These are phyloP conservation scores for Tinamus guttatus DNA, from an alignment of 2,113 vertebrate species.

Conservation along the genomic window DNA sequence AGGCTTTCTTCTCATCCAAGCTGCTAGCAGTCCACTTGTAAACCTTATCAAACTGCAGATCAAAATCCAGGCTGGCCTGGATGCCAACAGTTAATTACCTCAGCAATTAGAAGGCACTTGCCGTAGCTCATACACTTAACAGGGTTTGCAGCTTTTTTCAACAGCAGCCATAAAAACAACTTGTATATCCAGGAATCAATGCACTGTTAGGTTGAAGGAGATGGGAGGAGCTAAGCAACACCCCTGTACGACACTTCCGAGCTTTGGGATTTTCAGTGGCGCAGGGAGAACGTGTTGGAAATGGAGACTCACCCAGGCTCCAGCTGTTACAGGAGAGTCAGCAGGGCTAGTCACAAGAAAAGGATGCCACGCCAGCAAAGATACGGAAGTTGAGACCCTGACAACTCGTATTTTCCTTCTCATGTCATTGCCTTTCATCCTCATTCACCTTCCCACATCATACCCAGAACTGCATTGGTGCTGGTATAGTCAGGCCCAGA, in stretches of 20 bases:
- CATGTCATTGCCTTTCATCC: not conserved
- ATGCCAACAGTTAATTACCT: not conserved
- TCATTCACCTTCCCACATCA: not conserved
- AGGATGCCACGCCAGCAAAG: too few species aligned
- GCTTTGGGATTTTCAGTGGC: not conserved
- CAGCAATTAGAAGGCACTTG: not conserved
- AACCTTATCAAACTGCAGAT: slow-evolving; percentile 56
- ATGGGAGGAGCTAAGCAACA: not conserved
- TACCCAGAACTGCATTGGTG: not conserved
- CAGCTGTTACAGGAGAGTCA: not conserved
- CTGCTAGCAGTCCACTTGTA: slow-evolving; percentile 36
- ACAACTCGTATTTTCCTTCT: not conserved
- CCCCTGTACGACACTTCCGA: accelerated
- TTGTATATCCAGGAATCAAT: not conserved
- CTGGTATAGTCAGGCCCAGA: not conserved
- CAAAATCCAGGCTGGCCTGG: slow-evolving; percentile 45
- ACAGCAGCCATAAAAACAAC: not conserved
- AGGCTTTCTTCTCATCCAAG: slow-evolving; percentile 17
- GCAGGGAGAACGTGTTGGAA: not conserved
- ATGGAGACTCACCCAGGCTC: not conserved
- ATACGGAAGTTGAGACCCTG: not conserved
- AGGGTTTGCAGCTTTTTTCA: not conserved
- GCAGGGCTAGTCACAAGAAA: too few species aligned
- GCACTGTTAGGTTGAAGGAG: not conserved
- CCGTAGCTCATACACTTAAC: accelerated